These are phyloP conservation scores for Thaumatotibia leucotreta DNA, from an alignment of 1,140 invertebrate species.

Conservation along the genomic window DNA sequence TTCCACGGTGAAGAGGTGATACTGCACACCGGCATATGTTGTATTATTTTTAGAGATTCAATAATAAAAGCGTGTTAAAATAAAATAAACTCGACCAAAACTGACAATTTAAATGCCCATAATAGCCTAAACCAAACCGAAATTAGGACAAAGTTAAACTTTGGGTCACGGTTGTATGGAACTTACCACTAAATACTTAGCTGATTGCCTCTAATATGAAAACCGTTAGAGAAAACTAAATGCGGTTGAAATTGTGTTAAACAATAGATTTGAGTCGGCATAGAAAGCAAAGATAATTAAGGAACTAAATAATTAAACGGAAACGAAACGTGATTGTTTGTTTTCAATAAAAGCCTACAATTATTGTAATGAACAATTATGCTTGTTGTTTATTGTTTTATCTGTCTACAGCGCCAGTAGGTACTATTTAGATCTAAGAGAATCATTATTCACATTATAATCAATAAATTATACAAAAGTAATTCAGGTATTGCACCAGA, in stretches of 20 bases:
- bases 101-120: not conserved
- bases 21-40: too few relatives aligned
- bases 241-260: not conserved
- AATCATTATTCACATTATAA: too few relatives aligned
- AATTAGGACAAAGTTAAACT: not conserved
- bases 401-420: too few relatives aligned
- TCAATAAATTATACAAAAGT: too few relatives aligned
- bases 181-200: not conserved
- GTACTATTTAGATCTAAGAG: too few relatives aligned
- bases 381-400: not conserved
- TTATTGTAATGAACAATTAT: not conserved
- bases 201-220: not conserved
- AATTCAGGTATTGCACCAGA: too few relatives aligned
- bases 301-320: constrained; percentile 3
- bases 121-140: not conserved
- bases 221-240: constrained; percentile 6
- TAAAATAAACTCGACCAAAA: too few relatives aligned
- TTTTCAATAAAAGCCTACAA: not conserved
- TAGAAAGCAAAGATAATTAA: not conserved
- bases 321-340: not conserved
- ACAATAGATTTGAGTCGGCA: not conserved
- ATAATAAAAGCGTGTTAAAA: too few relatives aligned
- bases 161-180: not conserved
- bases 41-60: too few relatives aligned
- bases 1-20: too few relatives aligned